These are phyloP conservation scores for Oryzias melastigma DNA, from an alignment of 2,113 vertebrate genomes.

Conservation along the genomic window DNA sequence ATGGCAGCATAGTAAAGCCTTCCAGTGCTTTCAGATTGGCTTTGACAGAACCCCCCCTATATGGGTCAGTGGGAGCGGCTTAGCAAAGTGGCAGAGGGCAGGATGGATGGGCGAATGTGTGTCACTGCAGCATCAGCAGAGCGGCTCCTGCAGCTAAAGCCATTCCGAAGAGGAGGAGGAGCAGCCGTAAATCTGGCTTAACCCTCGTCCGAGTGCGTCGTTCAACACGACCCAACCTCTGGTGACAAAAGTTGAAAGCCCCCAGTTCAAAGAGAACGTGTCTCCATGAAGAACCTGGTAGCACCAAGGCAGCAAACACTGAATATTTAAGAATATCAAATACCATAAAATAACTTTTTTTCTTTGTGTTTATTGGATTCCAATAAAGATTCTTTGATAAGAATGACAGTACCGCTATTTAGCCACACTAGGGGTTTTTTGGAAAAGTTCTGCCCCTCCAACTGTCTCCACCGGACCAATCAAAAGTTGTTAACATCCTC, in stretches of 20 bases:
- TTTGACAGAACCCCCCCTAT: constrained; percentile 44
- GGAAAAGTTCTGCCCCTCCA: too few relatives aligned
- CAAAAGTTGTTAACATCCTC: too few relatives aligned
- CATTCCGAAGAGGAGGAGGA: not conserved
- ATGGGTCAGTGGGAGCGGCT: constrained; percentile 66
- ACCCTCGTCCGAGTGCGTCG: constrained; percentile 1
- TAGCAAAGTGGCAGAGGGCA: constrained; percentile 45
- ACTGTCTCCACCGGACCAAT: too few relatives aligned
- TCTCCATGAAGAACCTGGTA: too few relatives aligned
- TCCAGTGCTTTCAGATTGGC: constrained; percentile 48
- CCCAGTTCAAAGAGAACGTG: constrained; percentile 3
- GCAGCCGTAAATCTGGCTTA: not conserved
- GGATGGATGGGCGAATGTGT: constrained; percentile 45
- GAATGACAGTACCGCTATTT: too few relatives aligned
- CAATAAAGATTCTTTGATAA: too few relatives aligned
- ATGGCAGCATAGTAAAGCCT: constrained; percentile 23
- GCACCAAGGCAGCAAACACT: too few relatives aligned
- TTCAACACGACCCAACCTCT: not conserved
- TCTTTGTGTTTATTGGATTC: too few relatives aligned
- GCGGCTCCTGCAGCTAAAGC: not conserved
- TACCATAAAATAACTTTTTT: too few relatives aligned
- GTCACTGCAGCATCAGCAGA: constrained; percentile 43
- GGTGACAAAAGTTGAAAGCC: constrained; percentile 4
- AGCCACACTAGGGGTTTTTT: too few relatives aligned
- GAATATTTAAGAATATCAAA: too few relatives aligned